phyloP scores from a whole-genome alignment of 1,140 invertebrate genomes.

The Leptopilina clavipes region DNA sequence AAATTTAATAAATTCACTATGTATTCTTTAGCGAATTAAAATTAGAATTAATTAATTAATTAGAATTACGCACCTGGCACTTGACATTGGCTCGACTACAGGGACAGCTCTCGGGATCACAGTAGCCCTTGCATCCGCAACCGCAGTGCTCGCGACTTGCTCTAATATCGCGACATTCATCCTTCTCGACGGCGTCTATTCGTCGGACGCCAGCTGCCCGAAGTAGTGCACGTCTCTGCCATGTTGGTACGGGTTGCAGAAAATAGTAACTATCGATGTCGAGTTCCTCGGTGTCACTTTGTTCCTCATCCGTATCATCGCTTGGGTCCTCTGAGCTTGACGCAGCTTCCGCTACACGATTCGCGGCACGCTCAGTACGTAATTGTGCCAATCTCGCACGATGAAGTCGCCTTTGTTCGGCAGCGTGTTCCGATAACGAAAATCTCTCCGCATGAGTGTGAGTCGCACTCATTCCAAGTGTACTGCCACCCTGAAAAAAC shows the following conservation, averaged over 20 bases:
- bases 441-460: slow-evolving; percentile 88
- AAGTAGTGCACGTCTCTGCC: slow-evolving; percentile 90
- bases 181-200: slow-evolving; percentile 95
- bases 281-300: slow-evolving; percentile 88
- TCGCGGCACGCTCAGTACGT: slow-evolving; percentile 78
- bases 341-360: slow-evolving; percentile 67
- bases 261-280: slow-evolving; percentile 96
- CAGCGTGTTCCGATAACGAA: slow-evolving; percentile 87
- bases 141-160: slow-evolving; percentile 95
- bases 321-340: slow-evolving; percentile 77
- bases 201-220: slow-evolving; percentile 92
- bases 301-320: slow-evolving; percentile 88
- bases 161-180: slow-evolving; percentile 94
- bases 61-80: slow-evolving; percentile 82
- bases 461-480: slow-evolving; percentile 93
- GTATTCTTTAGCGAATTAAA: too few species aligned
- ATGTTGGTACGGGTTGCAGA: slow-evolving; percentile 92
- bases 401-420: slow-evolving; percentile 90
- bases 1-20: too few species aligned
- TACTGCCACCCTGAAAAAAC: slow-evolving; percentile 87
- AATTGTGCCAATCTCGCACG: slow-evolving; percentile 87
- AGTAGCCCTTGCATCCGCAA: slow-evolving; percentile 94
- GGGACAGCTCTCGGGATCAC: slow-evolving; percentile 95
- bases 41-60: too few species aligned
- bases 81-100: slow-evolving; percentile 96